phyloP scores from a whole-genome alignment of 2,113 vertebrate species.

The Oenanthe oenanthe region DNA sequence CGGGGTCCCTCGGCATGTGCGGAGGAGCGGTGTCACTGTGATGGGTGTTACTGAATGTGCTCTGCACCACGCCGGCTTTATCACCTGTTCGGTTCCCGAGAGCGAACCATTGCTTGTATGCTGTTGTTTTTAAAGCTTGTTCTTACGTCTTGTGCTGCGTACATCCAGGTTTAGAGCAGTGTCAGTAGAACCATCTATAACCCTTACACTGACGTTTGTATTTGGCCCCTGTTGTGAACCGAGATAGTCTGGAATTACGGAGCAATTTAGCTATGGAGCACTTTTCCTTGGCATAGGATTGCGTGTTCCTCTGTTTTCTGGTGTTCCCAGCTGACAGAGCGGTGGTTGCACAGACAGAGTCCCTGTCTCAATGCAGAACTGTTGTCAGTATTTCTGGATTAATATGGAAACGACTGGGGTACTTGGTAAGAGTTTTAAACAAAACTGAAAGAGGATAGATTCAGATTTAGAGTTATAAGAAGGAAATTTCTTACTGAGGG shows the following conservation, averaged over 20 bases:
- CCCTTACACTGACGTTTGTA: rapidly evolving
- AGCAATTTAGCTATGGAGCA: neutral
- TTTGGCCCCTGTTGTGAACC: neutral
- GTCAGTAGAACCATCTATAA: rapidly evolving
- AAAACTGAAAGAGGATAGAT: neutral
- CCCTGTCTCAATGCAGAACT: too few species aligned
- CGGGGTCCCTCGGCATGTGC: rapidly evolving
- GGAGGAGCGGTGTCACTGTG: rapidly evolving
- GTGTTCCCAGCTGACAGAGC: neutral
- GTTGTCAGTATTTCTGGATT: neutral
- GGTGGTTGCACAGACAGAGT: neutral
- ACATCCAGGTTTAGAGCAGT: rapidly evolving
- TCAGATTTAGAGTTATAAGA: neutral
- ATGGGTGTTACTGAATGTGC: rapidly evolving
- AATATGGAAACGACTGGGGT: neutral
- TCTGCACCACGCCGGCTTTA: rapidly evolving
- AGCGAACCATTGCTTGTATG: rapidly evolving
- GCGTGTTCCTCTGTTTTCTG: neutral
- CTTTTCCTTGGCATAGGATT: neutral
- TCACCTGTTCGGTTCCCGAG: rapidly evolving
- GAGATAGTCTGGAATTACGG: neutral
- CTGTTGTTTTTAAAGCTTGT: neutral
- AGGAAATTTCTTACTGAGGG: neutral
- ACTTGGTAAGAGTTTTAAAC: neutral
- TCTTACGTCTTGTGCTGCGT: neutral